Evolutionary conservation across 1,140 invertebrate genomes (phyloP), one percentile per base, ranked within the genome.

Genomic region (Tyrophagus putrescentiae): DNA sequence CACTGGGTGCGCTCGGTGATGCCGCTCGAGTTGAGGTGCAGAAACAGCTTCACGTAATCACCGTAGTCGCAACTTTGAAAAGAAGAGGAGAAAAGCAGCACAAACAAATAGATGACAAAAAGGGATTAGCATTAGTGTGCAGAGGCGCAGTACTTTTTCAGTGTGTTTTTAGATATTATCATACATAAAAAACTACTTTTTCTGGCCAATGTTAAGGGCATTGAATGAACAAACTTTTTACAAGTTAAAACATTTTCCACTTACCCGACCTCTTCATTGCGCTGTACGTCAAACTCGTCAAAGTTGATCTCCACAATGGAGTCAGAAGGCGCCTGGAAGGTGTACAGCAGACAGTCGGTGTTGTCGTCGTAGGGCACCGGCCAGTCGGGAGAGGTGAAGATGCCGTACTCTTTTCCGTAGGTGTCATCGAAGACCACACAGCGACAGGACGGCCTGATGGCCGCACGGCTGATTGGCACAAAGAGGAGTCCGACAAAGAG

Each of bases 291-390:
- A 70, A 89, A 87, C 65, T 86, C 80, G 48, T 83, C 77, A 71
- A 90, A 87, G 18, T 79, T 80, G 23, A 90, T 73, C 70, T 88
- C 82, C 53, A 88, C 79, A 63, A 88, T 85, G 72, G 88, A 81
- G 67, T 84, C 80, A 1, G 79, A 74, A 52, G 79, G 79, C 1
- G 82, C 84, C 57, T 82, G 72, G 72, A 90, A 90, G 9, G 84
- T 86, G 73, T 87, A 89, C n/a, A 89, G 78, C 29, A 89, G 78
- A 70, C 87, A 90, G 72, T 83, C 78, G 66, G 85, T 79, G 66
- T 81, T 80, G 9, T 79, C 66, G 2, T 82, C 80, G 70, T 89
- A 89, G 27, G 78, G 77, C 63, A 78, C 77, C 0, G 85, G 85
- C 72, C 81, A 87, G 72, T 87, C 83, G 2, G 85, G 85, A 62